phyloP scores from a whole-genome alignment of 2,113 vertebrate species.

The Pseudonaja textilis region DNA sequence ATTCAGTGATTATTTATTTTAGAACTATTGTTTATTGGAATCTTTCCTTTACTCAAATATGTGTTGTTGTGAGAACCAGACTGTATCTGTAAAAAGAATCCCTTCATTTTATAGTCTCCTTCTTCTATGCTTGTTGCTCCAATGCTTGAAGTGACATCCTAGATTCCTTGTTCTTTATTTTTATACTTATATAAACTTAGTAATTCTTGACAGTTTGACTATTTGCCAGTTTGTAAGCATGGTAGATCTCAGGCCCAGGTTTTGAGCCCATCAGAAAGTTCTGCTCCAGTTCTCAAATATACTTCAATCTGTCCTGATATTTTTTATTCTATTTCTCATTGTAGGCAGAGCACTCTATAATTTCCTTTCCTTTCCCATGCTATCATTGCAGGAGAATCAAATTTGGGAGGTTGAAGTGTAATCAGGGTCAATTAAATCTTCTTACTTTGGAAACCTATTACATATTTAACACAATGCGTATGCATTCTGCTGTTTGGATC shows the following conservation, averaged over 20 bases:
- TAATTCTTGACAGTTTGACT: background rate
- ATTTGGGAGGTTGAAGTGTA: background rate
- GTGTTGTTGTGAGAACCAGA: background rate
- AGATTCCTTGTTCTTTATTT: background rate
- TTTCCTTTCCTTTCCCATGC: background rate
- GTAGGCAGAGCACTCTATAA: background rate
- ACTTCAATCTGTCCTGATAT: background rate
- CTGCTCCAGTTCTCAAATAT: background rate
- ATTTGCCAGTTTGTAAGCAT: background rate
- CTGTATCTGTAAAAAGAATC: background rate
- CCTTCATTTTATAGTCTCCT: background rate
- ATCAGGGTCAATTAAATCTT: background rate
- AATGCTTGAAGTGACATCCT: background rate
- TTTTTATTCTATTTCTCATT: background rate
- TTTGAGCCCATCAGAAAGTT: background rate
- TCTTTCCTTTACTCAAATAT: background rate
- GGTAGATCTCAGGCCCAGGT: background rate
- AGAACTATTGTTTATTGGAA: background rate
- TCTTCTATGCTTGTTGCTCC: background rate
- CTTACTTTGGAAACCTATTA: background rate
- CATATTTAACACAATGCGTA: background rate
- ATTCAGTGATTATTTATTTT: background rate
- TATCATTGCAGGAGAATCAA: background rate
- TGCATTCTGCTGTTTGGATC: background rate
- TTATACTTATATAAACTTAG: background rate